These are phyloP conservation scores for Micromussa lordhowensis DNA, from an alignment of 92 coral and sea anemone genomes.

Conservation along the genomic window DNA sequence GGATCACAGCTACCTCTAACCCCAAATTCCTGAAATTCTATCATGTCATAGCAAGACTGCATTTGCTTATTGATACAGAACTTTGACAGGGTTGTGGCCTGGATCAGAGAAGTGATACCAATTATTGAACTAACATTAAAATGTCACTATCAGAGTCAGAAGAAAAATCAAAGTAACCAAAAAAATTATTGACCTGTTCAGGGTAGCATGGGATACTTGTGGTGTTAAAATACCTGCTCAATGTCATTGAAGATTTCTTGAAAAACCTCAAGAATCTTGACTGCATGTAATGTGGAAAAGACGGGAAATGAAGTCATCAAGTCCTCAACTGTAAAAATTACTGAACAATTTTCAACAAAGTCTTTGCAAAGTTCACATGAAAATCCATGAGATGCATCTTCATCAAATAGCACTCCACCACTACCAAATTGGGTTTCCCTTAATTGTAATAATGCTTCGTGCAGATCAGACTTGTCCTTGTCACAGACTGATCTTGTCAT, in stretches of 20 bases:
- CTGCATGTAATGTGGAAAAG: background rate
- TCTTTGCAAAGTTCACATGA: background rate
- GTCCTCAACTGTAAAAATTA: constrained; percentile 26
- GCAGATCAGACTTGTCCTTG: constrained; percentile 11
- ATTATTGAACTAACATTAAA: no score
- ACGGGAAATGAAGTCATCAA: background rate
- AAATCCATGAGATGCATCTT: background rate
- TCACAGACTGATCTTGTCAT: constrained; percentile 7
- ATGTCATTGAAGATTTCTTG: constrained; percentile 23
- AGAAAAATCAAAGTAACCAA: constrained; percentile 1
- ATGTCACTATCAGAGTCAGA: constrained; percentile 1
- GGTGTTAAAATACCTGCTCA: background rate
- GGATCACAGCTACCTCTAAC: background rate
- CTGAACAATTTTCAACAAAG: constrained; percentile 4
- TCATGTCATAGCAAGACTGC: background rate
- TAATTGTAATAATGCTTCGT: constrained; percentile 16
- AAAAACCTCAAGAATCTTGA: constrained; percentile 9
- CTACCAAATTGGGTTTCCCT: background rate
- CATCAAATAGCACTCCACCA: constrained; percentile 1
- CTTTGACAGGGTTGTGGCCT: background rate
- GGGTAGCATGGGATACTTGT: background rate
- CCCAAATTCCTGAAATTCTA: background rate
- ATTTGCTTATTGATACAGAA: background rate
- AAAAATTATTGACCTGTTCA: background rate
- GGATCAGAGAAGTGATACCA: constrained; percentile 1